Conservation (phyloP, 1,140 invertebrate genomes). For the Drosophila auraria region DNA sequence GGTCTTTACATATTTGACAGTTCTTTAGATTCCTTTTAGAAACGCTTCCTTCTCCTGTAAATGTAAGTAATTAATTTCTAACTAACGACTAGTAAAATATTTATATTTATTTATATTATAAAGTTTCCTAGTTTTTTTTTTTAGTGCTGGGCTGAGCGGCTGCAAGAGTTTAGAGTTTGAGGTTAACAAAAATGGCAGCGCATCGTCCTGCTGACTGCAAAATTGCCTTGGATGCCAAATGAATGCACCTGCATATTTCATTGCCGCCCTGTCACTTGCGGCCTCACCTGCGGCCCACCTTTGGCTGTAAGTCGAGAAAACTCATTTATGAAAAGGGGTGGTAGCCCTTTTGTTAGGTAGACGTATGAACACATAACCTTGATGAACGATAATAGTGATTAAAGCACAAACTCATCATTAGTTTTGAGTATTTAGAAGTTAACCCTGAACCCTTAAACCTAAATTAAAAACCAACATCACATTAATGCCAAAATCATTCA, state of each 20-base stretch:
- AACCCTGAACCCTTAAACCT: background rate
- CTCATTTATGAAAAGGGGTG: slow-evolving; percentile 16
- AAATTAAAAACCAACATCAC: too few relatives aligned
- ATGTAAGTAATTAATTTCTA: background rate
- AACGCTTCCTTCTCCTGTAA: too few relatives aligned
- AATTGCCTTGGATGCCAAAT: slow-evolving; percentile 67
- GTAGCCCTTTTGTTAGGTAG: background rate
- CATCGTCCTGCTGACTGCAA: slow-evolving; percentile 37
- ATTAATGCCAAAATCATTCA: too few relatives aligned
- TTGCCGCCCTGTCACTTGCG: slow-evolving; percentile 36
- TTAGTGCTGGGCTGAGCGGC: slow-evolving; percentile 2
- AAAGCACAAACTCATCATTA: background rate
- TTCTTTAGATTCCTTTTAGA: background rate
- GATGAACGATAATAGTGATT: background rate
- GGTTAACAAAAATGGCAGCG: slow-evolving; percentile 68
- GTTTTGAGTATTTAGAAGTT: background rate
- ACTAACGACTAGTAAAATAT: too few relatives aligned
- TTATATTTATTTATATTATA: too few relatives aligned
- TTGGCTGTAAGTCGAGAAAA: slow-evolving; percentile 7
- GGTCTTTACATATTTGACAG: background rate
- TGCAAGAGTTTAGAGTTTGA: slow-evolving; percentile 37
- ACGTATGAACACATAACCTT: background rate
- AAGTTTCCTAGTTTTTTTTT: background rate
- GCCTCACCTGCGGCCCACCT: slow-evolving; percentile 20
- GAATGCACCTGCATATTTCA: slow-evolving; percentile 71